phyloP scores from a whole-genome alignment of 2,797 vertebrate genomes.

The Schizopygopsis pylzovi region DNA sequence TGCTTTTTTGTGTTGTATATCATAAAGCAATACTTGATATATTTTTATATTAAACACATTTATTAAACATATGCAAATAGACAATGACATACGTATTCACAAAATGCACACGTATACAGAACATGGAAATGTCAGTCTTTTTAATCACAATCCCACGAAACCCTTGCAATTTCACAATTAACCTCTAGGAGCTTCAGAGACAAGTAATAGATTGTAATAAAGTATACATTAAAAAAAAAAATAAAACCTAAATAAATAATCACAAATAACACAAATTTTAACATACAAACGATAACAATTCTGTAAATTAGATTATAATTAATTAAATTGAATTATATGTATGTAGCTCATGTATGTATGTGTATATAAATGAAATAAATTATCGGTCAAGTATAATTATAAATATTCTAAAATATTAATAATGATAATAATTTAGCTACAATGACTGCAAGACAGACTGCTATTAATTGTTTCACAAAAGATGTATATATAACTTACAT shows the following conservation, averaged over 20 bases:
- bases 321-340: not conserved
- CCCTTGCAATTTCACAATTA: not conserved
- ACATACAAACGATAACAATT: too few species aligned
- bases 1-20: not conserved
- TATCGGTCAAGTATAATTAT: not conserved
- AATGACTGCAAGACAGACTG: not conserved
- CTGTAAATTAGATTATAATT: not conserved
- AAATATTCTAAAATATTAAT: not conserved
- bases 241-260: not conserved
- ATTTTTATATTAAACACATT: not conserved
- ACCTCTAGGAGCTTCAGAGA: slow-evolving; percentile 12
- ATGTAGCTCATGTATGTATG: too few species aligned
- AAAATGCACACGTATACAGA: not conserved
- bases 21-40: not conserved
- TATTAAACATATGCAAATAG: not conserved
- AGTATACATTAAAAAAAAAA: not conserved
- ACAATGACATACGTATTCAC: too few species aligned
- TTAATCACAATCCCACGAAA: not conserved
- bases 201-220: not conserved
- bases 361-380: too few species aligned
- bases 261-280: too few species aligned
- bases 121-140: not conserved
- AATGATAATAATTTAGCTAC: not conserved
- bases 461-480: not conserved
- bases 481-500: too few species aligned